These are phyloP conservation scores for Agrilus biguttatus DNA, from an alignment of 2,888 invertebrate genomes.

Conservation along the genomic window DNA sequence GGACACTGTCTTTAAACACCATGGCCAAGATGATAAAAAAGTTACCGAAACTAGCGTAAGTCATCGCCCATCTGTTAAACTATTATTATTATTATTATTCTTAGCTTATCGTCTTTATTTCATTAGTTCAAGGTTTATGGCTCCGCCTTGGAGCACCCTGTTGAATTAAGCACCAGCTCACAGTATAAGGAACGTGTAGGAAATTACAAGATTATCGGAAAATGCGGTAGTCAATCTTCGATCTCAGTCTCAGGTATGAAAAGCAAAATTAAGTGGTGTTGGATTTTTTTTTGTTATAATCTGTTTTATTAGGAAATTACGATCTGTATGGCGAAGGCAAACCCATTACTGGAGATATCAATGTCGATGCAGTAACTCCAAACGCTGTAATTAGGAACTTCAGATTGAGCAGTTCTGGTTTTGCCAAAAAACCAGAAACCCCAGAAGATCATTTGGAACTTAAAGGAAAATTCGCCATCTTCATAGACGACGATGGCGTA, in stretches of 20 bases:
- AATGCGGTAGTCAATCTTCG: constrained; percentile 24
- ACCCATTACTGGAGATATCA: constrained; percentile 34
- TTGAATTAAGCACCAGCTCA: constrained; percentile 20
- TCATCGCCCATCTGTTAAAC: constrained; percentile 3
- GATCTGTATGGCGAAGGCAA: constrained; percentile 24
- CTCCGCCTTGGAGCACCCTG: constrained; percentile 22
- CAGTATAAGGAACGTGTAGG: constrained; percentile 10
- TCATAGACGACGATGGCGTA: constrained; percentile 17
- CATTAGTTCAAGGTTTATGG: constrained; percentile 23
- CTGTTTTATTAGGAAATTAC: constrained; percentile 23
- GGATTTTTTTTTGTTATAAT: too few relatives aligned
- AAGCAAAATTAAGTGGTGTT: too few relatives aligned
- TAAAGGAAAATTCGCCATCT: constrained; percentile 15
- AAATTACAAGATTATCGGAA: constrained; percentile 12
- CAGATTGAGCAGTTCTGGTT: constrained; percentile 31
- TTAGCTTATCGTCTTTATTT: too few relatives aligned
- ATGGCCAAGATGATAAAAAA: constrained; percentile 21
- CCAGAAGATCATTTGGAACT: constrained; percentile 13
- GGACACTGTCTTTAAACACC: constrained; percentile 26
- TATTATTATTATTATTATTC: background rate
- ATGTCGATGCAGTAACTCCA: constrained; percentile 37
- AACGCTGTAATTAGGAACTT: constrained; percentile 42
- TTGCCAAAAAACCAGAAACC: constrained; percentile 17
- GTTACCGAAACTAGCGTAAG: constrained; percentile 14
- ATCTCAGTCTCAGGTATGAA: constrained; percentile 7